Evolutionary conservation across 2,113 vertebrate genomes (phyloP).

Genomic region (Centropus unirufus): DNA sequence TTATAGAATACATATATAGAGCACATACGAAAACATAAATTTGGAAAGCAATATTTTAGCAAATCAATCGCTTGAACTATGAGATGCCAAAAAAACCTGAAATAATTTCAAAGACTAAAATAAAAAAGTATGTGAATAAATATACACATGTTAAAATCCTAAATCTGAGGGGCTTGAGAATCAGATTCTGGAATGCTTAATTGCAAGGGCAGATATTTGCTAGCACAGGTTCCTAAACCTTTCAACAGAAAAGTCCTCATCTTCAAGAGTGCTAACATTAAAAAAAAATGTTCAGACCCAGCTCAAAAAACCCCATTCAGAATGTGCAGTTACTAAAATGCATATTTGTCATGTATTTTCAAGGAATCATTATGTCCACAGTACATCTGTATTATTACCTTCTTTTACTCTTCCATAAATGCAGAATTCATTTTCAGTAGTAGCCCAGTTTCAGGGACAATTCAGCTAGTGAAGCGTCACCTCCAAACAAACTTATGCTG

Average conservation of each 20-base stretch:
- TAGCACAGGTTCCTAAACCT: background rate
- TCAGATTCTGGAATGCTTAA: background rate
- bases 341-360: background rate
- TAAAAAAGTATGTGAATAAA: background rate
- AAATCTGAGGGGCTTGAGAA: background rate
- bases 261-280: background rate
- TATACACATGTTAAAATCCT: background rate
- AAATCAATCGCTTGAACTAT: background rate
- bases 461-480: background rate
- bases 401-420: background rate
- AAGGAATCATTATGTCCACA: background rate
- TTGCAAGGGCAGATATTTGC: background rate
- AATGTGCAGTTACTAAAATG: background rate
- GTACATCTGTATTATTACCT: background rate
- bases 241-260: background rate
- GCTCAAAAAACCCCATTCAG: background rate
- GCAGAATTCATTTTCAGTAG: background rate
- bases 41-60: background rate
- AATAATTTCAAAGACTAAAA: background rate
- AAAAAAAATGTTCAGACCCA: background rate
- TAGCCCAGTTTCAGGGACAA: slow-evolving; percentile 4
- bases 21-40: background rate
- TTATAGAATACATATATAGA: background rate
- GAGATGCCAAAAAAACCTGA: background rate
- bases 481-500: background rate